phyloP scores from a whole-genome alignment of 1,140 invertebrate species.

The Ectropis grisescens region DNA sequence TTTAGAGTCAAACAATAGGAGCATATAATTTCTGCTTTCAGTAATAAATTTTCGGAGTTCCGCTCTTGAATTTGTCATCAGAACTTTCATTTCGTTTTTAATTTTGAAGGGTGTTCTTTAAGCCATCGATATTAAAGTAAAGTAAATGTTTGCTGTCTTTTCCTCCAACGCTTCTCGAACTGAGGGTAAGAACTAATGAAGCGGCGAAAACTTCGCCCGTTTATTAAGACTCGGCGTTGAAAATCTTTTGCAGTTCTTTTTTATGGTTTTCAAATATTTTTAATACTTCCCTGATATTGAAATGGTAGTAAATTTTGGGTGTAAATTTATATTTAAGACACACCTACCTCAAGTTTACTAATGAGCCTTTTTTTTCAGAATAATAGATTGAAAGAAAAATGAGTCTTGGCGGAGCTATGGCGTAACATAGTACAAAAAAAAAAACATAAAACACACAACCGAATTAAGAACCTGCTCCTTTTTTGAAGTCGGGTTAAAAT shows the following conservation, averaged over 20 bases:
- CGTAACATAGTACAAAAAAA: no score
- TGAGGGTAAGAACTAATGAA: conserved; percentile 37
- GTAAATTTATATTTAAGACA: no score
- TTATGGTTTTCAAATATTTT: no score
- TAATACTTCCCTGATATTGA: no score
- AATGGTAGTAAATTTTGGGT: no score
- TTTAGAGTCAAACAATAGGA: conserved; percentile 55
- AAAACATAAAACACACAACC: no score
- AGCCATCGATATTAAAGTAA: conserved; percentile 54
- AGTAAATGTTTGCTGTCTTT: conserved; percentile 37
- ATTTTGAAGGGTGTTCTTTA: conserved; percentile 48
- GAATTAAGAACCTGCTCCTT: no score
- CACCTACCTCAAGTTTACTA: no score
- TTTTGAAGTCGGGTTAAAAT: no score
- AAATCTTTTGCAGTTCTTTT: neutral
- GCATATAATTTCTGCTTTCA: conserved; percentile 46
- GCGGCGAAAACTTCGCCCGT: conserved; percentile 10
- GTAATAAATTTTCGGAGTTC: conserved; percentile 52
- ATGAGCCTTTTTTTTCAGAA: no score
- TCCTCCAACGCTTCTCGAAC: conserved; percentile 14
- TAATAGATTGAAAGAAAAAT: no score
- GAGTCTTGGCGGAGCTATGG: no score
- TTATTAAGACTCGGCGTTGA: conserved; percentile 2
- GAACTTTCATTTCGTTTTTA: conserved; percentile 47
- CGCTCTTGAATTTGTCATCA: conserved; percentile 7